Percentiles rank a stretch among this genome's conserved stretches.
phyloP scores from a whole-genome alignment of 2,113 vertebrate genomes.

The Melanotaenia duboulayi region DNA sequence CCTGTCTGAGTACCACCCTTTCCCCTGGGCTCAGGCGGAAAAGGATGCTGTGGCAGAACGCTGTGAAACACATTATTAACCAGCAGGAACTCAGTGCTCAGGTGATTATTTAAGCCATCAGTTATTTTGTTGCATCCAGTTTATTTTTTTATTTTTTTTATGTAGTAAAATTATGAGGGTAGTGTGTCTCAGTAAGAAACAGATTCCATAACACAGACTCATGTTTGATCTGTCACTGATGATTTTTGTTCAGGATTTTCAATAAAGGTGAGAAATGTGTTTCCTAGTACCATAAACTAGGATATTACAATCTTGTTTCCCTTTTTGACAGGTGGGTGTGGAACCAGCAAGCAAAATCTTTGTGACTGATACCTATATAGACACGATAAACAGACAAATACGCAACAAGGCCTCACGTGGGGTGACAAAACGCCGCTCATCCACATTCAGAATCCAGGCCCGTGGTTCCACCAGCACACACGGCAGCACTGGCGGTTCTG shows the following conservation, averaged over 20 bases:
- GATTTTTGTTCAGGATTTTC: background rate
- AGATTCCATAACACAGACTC: too few relatives aligned
- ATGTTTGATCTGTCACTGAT: background rate
- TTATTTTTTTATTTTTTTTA: constrained; percentile 3
- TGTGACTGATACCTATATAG: constrained; percentile 80
- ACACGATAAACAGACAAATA: constrained; percentile 83
- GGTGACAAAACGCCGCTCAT: constrained; percentile 73
- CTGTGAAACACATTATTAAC: constrained; percentile 80
- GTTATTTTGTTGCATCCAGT: background rate
- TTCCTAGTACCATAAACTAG: too few relatives aligned
- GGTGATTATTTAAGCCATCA: constrained; percentile 41
- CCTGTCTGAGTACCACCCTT: constrained; percentile 40
- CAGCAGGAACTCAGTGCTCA: constrained; percentile 74
- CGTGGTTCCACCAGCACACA: constrained; percentile 50
- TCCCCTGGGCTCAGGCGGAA: constrained; percentile 77
- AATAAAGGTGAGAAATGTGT: too few relatives aligned
- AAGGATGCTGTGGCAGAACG: constrained; percentile 81
- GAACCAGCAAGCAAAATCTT: constrained; percentile 78
- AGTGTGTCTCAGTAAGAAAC: background rate
- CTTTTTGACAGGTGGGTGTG: constrained; percentile 65
- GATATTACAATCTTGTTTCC: background rate
- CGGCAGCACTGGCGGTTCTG: constrained; percentile 6
- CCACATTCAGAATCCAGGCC: constrained; percentile 60
- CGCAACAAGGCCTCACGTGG: constrained; percentile 75
- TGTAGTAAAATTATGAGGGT: background rate